phyloP scores from a whole-genome alignment of 2,888 invertebrate genomes.

The Tolmerus cingulatus region DNA sequence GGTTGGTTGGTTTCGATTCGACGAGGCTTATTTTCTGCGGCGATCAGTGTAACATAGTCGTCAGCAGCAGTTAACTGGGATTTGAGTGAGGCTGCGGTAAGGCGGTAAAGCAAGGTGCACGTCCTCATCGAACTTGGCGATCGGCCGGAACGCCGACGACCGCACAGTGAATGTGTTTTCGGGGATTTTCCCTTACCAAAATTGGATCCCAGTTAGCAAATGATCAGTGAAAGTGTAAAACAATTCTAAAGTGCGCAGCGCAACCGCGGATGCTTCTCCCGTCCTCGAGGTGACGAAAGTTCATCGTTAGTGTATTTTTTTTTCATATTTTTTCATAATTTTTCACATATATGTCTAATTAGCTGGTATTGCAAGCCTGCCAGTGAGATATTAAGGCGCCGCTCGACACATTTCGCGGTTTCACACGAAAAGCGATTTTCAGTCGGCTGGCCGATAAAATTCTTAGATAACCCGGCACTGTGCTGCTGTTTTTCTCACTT shows the following conservation, averaged over 20 bases:
- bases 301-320: neutral
- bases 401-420: neutral
- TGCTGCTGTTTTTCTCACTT: constrained; percentile 12
- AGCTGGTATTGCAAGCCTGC: neutral
- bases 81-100: neutral
- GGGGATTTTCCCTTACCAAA: neutral
- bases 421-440: constrained; percentile 5
- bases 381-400: neutral
- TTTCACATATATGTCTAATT: neutral
- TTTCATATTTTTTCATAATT: neutral
- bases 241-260: constrained; percentile 6
- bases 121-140: neutral
- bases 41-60: neutral
- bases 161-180: neutral
- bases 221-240: constrained; percentile 34
- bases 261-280: neutral
- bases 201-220: neutral
- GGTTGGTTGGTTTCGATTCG: neutral
- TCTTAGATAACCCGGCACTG: constrained; percentile 13
- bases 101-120: neutral
- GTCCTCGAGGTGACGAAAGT: neutral
- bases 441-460: neutral
- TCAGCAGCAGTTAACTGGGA: neutral
- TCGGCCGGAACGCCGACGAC: neutral
- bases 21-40: neutral